phyloP scores from a whole-genome alignment of 2,888 invertebrate genomes.

The Tineola bisselliella region DNA sequence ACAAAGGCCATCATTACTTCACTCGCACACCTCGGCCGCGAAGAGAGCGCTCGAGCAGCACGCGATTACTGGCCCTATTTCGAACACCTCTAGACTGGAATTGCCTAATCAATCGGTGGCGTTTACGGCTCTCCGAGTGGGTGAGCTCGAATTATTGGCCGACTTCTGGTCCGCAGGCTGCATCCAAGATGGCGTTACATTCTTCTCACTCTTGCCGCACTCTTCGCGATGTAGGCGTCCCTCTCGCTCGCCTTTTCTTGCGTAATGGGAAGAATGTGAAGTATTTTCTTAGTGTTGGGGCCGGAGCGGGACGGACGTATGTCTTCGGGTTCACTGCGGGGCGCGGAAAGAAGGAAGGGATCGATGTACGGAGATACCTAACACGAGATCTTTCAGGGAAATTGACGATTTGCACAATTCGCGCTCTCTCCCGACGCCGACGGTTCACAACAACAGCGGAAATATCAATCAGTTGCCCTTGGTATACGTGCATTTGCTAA shows the following conservation, averaged over 20 bases:
- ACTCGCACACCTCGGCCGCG: not conserved
- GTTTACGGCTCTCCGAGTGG: not conserved
- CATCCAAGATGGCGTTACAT: slow-evolving; percentile 58
- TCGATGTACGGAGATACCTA: not conserved
- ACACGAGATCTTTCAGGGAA: not conserved
- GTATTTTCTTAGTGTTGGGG: slow-evolving; percentile 31
- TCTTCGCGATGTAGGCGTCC: slow-evolving; percentile 30
- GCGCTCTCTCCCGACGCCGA: no score
- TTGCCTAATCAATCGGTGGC: not conserved
- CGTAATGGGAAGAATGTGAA: slow-evolving; percentile 43
- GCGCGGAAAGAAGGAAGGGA: not conserved
- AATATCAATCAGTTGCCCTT: no score
- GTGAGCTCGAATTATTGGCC: slow-evolving; percentile 43
- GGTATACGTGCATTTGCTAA: no score
- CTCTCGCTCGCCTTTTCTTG: slow-evolving; percentile 39
- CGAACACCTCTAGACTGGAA: not conserved
- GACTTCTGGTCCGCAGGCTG: slow-evolving; percentile 62
- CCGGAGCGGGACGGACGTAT: slow-evolving; percentile 32
- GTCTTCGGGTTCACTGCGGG: not conserved
- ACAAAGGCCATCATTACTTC: not conserved
- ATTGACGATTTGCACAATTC: not conserved
- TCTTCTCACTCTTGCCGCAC: slow-evolving; percentile 23
- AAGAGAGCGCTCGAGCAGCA: not conserved
- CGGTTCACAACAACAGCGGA: no score
- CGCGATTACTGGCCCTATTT: not conserved